Percentiles rank a stretch among this genome's conserved stretches.
These are phyloP conservation scores for Melanocharis versteri DNA, from an alignment of 2,113 vertebrate genomes.

Conservation along the genomic window DNA sequence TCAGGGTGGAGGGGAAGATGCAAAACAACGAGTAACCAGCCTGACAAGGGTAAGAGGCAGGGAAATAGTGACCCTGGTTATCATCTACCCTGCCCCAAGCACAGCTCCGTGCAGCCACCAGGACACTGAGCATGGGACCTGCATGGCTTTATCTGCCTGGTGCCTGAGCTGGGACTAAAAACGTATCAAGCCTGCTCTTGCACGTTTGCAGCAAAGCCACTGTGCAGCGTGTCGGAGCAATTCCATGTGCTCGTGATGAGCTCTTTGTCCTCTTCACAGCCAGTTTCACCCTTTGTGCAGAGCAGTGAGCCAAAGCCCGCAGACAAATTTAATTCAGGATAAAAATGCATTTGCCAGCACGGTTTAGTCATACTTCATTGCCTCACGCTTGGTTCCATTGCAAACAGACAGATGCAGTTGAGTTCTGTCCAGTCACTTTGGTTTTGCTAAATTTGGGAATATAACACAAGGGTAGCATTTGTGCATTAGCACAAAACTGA, in stretches of 20 bases:
- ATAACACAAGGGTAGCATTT: not conserved
- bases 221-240: not conserved
- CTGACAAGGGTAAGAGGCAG: not conserved
- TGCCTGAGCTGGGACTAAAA: not conserved
- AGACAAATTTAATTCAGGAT: not conserved
- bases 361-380: not conserved
- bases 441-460: not conserved
- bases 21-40: not conserved
- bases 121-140: not conserved
- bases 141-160: not conserved
- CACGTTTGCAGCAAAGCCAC: not conserved
- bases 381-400: not conserved
- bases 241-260: not conserved
- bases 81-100: not conserved
- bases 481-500: not conserved
- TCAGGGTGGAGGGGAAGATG: not conserved
- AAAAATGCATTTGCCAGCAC: not conserved
- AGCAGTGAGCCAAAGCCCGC: not conserved
- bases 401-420: not conserved
- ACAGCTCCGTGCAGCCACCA: not conserved
- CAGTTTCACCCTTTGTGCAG: not conserved
- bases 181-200: not conserved
- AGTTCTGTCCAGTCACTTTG: not conserved
- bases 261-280: conserved; percentile 16
- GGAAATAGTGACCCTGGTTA: not conserved